Conservation (phyloP, 2,797 vertebrate species). For the Pseudocheirus occidentalis region DNA sequence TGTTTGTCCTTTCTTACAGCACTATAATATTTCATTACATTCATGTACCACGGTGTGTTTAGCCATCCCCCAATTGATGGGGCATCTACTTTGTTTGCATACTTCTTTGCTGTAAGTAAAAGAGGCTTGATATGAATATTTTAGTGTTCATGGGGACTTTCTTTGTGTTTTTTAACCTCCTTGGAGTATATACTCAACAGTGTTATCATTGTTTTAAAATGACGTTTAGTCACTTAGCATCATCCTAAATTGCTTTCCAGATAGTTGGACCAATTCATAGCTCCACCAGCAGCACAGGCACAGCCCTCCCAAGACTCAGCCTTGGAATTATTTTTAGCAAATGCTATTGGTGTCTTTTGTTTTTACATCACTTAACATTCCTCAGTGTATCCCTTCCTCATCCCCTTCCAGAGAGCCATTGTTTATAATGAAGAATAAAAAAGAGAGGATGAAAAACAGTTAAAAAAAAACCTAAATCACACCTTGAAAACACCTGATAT, state of each 20-base stretch:
- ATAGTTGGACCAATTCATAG: neutral
- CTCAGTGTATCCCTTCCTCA: neutral
- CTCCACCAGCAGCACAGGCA: neutral
- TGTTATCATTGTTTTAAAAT: neutral
- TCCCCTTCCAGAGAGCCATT: neutral
- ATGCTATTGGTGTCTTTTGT: neutral
- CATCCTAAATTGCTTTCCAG: neutral
- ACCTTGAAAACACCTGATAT: neutral
- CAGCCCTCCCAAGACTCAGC: neutral
- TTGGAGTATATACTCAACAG: neutral
- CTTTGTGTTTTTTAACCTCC: slow-evolving; percentile 1
- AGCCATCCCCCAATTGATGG: neutral
- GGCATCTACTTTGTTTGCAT: neutral
- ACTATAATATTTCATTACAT: neutral
- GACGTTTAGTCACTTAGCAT: neutral
- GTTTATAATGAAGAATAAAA: neutral
- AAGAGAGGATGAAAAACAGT: neutral
- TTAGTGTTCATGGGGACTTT: neutral
- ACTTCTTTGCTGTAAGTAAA: neutral
- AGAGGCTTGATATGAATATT: neutral
- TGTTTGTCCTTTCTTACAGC: neutral
- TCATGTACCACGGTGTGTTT: neutral
- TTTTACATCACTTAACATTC: neutral
- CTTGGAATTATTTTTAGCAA: neutral
- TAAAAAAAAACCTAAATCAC: neutral